Percentiles rank a stretch among this genome's conserved stretches.
These are phyloP conservation scores for Macrosteles quadrilineatus DNA, from an alignment of 1,140 invertebrate species.

Conservation along the genomic window DNA sequence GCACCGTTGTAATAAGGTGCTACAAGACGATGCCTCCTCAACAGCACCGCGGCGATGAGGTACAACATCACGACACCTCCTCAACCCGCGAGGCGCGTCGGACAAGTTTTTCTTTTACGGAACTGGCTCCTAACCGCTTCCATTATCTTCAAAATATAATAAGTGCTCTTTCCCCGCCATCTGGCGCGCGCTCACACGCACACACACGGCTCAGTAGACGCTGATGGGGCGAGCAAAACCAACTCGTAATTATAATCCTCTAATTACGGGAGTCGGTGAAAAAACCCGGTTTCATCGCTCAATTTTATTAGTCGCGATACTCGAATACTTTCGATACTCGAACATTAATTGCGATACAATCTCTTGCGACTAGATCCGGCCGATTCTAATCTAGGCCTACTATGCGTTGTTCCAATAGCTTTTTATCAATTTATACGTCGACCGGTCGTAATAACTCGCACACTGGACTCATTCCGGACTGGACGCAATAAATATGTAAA, in stretches of 20 bases:
- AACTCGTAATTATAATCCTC: no score
- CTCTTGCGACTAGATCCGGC: background rate
- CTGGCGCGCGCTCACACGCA: background rate
- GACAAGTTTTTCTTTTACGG: constrained; percentile 18
- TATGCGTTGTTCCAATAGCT: background rate
- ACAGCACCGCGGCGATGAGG: background rate
- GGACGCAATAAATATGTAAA: background rate
- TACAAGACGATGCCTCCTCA: background rate
- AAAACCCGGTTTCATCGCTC: no score
- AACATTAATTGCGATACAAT: no score
- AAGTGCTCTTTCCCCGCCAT: constrained; percentile 17
- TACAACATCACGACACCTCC: background rate
- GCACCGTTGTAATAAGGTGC: no score
- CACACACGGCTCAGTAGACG: no score
- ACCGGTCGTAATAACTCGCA: no score
- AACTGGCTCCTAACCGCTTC: constrained; percentile 22
- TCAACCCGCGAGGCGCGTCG: background rate
- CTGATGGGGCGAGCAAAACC: no score
- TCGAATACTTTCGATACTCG: no score
- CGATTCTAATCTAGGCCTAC: background rate
- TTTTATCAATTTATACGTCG: no score
- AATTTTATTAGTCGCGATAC: no score
- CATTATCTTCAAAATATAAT: constrained; percentile 25
- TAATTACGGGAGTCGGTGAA: no score
- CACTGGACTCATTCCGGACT: background rate